phyloP scores from a whole-genome alignment of 2,113 vertebrate species.

The Calidris pugnax region DNA sequence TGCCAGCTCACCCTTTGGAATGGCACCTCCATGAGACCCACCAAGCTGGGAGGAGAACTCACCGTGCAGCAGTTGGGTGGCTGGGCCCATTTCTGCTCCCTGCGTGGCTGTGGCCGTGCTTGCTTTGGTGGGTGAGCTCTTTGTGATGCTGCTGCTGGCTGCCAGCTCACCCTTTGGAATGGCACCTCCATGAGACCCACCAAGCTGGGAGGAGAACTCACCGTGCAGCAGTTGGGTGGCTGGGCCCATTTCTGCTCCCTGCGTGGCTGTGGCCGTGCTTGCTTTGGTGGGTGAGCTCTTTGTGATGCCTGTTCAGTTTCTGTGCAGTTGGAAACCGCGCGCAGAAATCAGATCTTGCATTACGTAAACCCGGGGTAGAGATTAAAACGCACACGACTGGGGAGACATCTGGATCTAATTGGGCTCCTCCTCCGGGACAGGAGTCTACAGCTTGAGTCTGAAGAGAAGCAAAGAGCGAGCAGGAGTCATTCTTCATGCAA shows the following conservation, averaged over 20 bases:
- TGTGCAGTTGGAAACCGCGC: background rate
- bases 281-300: background rate
- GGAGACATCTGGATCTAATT: slow-evolving; percentile 56
- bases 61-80: rapidly evolving
- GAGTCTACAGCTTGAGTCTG: background rate
- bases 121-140: no score
- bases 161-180: rapidly evolving
- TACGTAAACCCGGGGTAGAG: background rate
- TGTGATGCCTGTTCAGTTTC: background rate
- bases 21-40: background rate
- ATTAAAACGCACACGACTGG: background rate
- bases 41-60: background rate
- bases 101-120: no score
- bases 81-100: background rate
- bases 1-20: background rate
- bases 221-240: background rate
- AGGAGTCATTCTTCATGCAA: background rate
- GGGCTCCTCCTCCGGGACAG: background rate
- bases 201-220: background rate
- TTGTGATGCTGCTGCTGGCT: rapidly evolving
- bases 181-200: background rate
- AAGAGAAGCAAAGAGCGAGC: slow-evolving; percentile 21
- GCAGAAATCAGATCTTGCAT: background rate
- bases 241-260: background rate
- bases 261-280: rapidly evolving